Conservation (phyloP, 2,113 vertebrate species). For the Zonotrichia leucophrys region DNA sequence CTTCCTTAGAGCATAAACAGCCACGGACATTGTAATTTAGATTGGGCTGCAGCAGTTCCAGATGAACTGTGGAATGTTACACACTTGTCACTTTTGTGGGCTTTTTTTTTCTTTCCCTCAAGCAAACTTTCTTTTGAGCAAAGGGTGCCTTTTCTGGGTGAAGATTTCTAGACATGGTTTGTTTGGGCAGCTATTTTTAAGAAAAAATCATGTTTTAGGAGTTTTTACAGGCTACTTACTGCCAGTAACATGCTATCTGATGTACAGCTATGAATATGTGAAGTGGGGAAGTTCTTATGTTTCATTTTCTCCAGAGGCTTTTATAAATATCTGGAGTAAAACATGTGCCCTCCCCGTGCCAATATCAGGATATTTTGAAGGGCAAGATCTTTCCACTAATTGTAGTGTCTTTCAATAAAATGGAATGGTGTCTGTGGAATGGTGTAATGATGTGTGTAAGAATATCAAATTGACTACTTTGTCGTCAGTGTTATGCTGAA, state of each 20-base stretch:
- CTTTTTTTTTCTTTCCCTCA: background rate
- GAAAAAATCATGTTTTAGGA: background rate
- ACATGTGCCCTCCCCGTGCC: background rate
- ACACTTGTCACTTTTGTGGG: background rate
- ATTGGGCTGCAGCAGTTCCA: background rate
- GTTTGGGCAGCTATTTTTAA: background rate
- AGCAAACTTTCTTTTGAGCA: background rate
- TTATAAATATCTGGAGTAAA: background rate
- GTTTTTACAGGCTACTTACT: background rate
- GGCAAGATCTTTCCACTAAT: background rate
- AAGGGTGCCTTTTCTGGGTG: background rate
- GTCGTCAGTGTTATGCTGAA: background rate
- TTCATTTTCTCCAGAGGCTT: background rate
- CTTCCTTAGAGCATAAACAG: constrained; percentile 13
- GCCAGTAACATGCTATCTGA: background rate
- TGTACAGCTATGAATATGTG: background rate
- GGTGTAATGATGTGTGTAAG: background rate
- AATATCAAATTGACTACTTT: background rate
- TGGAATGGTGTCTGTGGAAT: background rate
- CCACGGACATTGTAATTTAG: constrained; percentile 7
- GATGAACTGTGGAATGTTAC: background rate
- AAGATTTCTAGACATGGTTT: background rate
- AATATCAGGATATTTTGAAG: background rate
- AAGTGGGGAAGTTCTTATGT: background rate
- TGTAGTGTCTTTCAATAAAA: background rate